Base-by-base conservation (phyloP, 2,888 invertebrate genomes). In the Pristionchus arcanus region DNA sequence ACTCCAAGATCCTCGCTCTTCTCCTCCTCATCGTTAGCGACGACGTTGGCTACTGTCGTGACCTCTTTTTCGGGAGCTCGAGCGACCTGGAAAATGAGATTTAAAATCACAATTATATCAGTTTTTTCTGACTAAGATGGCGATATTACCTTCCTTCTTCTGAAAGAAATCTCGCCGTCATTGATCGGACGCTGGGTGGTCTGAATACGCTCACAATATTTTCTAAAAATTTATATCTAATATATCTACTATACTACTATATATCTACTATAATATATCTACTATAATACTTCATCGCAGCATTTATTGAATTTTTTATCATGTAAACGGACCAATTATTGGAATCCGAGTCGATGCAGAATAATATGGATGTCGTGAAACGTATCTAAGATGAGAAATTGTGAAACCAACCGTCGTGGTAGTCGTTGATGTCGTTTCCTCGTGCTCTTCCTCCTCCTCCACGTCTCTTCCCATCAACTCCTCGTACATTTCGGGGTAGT, bases 401-500 rank as follows among this genome's bases (percentile, higher is more conserved):
- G 59, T 63, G 63, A 63, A n/a, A 9, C 9, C 4, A 53, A 49
- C 49, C 31, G 81, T 81, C 53, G 81, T 81, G 21, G 81, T 81
- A n/a, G 81, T 81, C 13, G 81, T n/a, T n/a, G n/a, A n/a, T n/a
- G n/a, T n/a, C 9, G n/a, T 25, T 16, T 66, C 55, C 55, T 88
- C 74, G 34, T 25, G 74, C 1, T 28, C 87, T 25, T 88, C 34
- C 25, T 74, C 74, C 4, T 71, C 25, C 74, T 71, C 42, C 19
- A n/a, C 74, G 0, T 88, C 87, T 55, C 87, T 68, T 37, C 87
- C 87, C 74, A 88, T 37, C 37, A 89, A 34, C n/a, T 89, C 89
- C 49, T 81, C 81, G 66, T 89, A 89, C 81, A 89, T 83, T 25
- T 89, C 89, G 21, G 89, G 89, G 37, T 63, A 89, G 37, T 91